phyloP scores from a whole-genome alignment of 1,140 invertebrate genomes.

The Drosophila trapezifrons region DNA sequence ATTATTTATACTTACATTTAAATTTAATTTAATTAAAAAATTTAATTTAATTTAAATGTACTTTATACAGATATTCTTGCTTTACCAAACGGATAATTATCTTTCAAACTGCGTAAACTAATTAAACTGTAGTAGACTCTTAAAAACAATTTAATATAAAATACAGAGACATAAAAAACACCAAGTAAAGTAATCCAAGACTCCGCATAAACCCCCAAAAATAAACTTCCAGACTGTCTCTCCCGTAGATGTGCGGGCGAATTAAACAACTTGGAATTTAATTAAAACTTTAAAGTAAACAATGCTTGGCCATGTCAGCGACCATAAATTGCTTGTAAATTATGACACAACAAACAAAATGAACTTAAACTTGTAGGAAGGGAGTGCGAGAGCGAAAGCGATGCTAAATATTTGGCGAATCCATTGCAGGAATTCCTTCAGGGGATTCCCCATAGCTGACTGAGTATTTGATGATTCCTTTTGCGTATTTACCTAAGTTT shows the following conservation, averaged over 20 bases:
- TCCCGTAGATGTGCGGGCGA: conserved; percentile 23
- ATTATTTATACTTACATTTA: too few species aligned
- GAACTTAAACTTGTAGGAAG: conserved; percentile 16
- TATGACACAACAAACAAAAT: conserved; percentile 63
- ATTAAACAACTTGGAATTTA: conserved; percentile 68
- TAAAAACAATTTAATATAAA: not conserved
- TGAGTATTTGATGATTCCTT: conserved; percentile 23
- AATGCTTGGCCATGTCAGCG: conserved; percentile 26
- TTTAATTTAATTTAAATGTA: too few species aligned
- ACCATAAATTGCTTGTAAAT: conserved; percentile 71
- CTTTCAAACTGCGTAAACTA: not conserved
- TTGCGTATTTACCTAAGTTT: conserved; percentile 26
- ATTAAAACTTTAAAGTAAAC: conserved; percentile 74
- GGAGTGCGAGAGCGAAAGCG: too few species aligned
- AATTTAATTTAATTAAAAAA: too few species aligned
- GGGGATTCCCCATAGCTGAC: conserved; percentile 12
- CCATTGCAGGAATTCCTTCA: conserved; percentile 5
- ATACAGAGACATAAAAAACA: not conserved
- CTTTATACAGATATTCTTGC: too few species aligned
- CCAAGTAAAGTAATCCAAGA: not conserved
- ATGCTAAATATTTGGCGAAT: conserved; percentile 29
- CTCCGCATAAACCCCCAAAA: conserved; percentile 27
- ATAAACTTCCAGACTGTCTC: not conserved
- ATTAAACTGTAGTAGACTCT: not conserved
- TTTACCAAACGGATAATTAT: too few species aligned